Base-by-base conservation (phyloP, 2,797 vertebrate genomes). In the Melanotaenia trifasciata region DNA sequence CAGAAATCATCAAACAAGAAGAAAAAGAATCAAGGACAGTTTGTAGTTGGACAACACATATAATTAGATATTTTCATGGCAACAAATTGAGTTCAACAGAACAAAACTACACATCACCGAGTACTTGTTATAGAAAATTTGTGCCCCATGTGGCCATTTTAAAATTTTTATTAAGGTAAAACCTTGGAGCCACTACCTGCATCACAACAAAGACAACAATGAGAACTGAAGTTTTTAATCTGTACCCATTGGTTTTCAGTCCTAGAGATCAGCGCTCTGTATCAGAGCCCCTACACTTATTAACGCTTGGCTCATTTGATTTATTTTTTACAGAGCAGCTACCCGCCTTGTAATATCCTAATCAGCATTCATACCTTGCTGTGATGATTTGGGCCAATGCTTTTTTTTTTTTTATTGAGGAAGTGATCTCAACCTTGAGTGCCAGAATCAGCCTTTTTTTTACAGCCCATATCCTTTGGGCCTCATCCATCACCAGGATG, bases 401-500 rank as follows among this genome's bases (percentile, higher is more conserved):
- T 94, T 30, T 30, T 30, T 94, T 30, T 30, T 94, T 96, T 90
- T 98, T 98, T 97, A 98, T 98, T 96, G 96, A 96, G 96, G 96
- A 96, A 96, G 96, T 96, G 97, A 98, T 97, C 96, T 97, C 96
- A 97, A 95, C 96, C 96, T 95, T 96, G 96, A 96, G 96, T 96
- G 96, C 96, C 96, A 96, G 96, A 97, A 96, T 93, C 95, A 93
- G 96, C 95, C 95, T 95, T 96, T 97, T 54, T 51, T 96, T 96
- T 96, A 95, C 95, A 95, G 95, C 87, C 84, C 95, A 95, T 96
- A 96, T 96, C 96, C 95, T 95, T 94, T 83, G 94, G 96, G 96
- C 95, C 95, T 95, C 96, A 98, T 97, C 96, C 96, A 98, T 98
- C 96, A 98, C 95, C 76, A 85, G 93, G 87, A 93, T 93, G 96